A percentile compares a stretch with the other conserved stretches of the same genome.
Evolutionary conservation across 2,888 invertebrate species (phyloP).

Genomic region (Acleris cristana): DNA sequence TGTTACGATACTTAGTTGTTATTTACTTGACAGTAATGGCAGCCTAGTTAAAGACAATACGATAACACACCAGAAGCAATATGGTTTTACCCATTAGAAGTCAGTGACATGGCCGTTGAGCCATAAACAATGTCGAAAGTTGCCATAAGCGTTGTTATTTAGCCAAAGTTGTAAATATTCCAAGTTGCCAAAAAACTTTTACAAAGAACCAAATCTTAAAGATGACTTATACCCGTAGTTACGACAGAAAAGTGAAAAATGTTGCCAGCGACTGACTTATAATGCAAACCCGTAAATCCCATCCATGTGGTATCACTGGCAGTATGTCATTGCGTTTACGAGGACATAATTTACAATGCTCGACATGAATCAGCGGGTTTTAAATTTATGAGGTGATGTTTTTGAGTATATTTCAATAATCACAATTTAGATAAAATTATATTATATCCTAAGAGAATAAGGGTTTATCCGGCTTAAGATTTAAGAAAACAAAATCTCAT

Average conservation of each 20-base stretch:
- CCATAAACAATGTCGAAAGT: too few relatives aligned
- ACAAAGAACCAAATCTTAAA: too few relatives aligned
- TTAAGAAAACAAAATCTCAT: slow-evolving; percentile 7
- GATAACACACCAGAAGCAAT: too few relatives aligned
- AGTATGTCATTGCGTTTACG: slow-evolving; percentile 60
- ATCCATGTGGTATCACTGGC: slow-evolving; percentile 40
- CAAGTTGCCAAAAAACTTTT: background rate
- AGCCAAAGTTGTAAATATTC: too few relatives aligned
- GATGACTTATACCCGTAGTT: too few relatives aligned
- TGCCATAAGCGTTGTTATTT: too few relatives aligned
- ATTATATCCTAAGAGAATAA: background rate
- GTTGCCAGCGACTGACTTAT: slow-evolving; percentile 4
- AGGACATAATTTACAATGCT: slow-evolving; percentile 61
- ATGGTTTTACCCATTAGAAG: too few relatives aligned
- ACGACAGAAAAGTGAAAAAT: slow-evolving; percentile 8
- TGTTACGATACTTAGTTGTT: too few relatives aligned
- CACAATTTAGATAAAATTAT: background rate
- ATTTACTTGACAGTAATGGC: too few relatives aligned
- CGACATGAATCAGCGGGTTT: slow-evolving; percentile 63
- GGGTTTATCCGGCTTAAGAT: background rate
- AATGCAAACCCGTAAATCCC: slow-evolving; percentile 15
- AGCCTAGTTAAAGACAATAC: too few relatives aligned
- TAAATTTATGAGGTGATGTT: slow-evolving; percentile 60
- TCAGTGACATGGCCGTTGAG: too few relatives aligned
- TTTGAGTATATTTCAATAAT: background rate